Conservation (phyloP, 2,797 vertebrate species). For the Capromys pilorides region DNA sequence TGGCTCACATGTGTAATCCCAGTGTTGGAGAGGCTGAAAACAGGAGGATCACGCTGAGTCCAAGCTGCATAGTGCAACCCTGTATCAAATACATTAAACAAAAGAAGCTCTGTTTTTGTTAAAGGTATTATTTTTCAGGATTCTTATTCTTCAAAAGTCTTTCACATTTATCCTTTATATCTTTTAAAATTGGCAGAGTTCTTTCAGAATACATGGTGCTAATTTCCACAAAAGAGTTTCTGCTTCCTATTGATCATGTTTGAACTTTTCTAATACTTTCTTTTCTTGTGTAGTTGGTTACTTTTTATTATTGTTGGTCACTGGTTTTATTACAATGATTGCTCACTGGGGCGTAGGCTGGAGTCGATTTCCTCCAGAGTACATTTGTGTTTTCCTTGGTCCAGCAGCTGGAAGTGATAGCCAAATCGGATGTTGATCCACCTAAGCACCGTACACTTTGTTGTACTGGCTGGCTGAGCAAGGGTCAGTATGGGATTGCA, state of each 20-base stretch:
- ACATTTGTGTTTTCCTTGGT: neutral
- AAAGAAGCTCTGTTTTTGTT: neutral
- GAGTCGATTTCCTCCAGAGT: neutral
- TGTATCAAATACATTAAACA: too few relatives aligned
- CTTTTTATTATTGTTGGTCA: neutral
- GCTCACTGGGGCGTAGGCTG: neutral
- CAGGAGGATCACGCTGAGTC: too few relatives aligned
- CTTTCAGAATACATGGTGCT: slow-evolving; percentile 3
- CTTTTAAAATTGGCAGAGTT: neutral
- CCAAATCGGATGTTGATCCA: neutral
- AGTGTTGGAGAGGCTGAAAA: too few relatives aligned
- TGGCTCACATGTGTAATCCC: too few relatives aligned
- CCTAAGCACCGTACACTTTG: neutral
- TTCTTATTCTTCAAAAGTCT: neutral
- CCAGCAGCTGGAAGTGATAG: neutral
- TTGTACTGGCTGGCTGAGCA: neutral
- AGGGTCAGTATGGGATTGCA: neutral
- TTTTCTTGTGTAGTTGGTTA: neutral
- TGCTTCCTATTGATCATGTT: neutral
- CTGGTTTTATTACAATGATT: neutral
- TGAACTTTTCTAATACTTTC: neutral
- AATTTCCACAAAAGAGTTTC: neutral
- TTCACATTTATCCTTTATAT: neutral
- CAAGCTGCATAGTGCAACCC: too few relatives aligned
- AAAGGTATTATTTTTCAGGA: neutral